A percentile compares a stretch with the other conserved stretches of the same genome.
Conservation (phyloP, 2,113 vertebrate genomes). For the Marmota monax region DNA sequence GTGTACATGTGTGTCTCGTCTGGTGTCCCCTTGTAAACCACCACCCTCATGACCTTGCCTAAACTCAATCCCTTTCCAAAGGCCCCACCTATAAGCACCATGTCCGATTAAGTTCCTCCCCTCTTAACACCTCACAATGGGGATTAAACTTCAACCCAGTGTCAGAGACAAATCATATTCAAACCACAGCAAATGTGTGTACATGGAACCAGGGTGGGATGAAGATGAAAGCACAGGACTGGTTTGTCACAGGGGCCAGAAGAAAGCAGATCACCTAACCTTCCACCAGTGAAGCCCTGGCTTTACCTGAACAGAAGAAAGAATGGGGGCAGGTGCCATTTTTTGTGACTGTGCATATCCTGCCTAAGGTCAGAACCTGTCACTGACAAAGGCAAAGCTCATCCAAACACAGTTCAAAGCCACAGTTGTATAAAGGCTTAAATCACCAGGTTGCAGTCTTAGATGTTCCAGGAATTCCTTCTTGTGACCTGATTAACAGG, state of each 20-base stretch:
- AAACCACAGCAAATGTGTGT: too few species aligned
- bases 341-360: constrained; percentile 33
- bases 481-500: constrained; percentile 8
- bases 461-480: constrained; percentile 35
- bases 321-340: neutral
- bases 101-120: neutral
- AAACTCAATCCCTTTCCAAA: neutral
- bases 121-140: too few species aligned
- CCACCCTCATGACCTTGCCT: neutral
- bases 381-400: constrained; percentile 52
- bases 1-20: neutral
- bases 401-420: constrained; percentile 51
- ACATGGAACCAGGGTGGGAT: too few species aligned
- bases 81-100: neutral
- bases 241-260: too few species aligned
- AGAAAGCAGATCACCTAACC: constrained; percentile 72
- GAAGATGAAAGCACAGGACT: too few species aligned
- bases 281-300: constrained; percentile 24
- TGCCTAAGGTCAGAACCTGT: constrained; percentile 43
- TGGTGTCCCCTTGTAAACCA: neutral
- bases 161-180: too few species aligned
- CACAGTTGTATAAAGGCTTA: constrained; percentile 23
- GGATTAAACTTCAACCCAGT: neutral
- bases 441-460: neutral
- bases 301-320: neutral